phyloP scores from a whole-genome alignment of 53 echinoderm and acorn worm genomes.

The Stichopus horrens region DNA sequence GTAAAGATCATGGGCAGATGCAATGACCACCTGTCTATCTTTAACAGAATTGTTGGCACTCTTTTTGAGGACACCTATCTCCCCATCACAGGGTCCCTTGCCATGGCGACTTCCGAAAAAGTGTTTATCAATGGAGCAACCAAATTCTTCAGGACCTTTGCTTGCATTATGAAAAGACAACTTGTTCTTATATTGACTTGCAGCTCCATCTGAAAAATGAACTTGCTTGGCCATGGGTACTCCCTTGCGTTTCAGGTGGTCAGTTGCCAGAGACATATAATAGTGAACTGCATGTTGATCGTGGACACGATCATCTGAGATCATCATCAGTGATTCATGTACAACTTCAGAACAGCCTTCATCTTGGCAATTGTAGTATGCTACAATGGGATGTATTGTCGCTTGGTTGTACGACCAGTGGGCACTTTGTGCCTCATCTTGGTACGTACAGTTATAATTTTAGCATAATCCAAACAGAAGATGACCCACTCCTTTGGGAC shows the following conservation, averaged over 20 bases:
- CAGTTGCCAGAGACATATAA: not conserved
- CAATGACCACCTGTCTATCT: not conserved
- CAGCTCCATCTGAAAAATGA: conserved; percentile 24
- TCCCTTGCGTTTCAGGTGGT: not conserved
- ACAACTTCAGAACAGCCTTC: too few relatives aligned
- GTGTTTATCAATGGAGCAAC: not conserved
- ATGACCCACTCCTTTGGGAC: conserved; percentile 43
- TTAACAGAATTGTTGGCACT: not conserved
- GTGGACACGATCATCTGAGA: conserved; percentile 32
- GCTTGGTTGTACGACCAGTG: conserved; percentile 56
- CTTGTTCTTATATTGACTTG: conserved; percentile 18
- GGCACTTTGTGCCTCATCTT: conserved; percentile 56
- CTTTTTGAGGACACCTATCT: conserved; percentile 19
- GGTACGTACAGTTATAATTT: conserved; percentile 51
- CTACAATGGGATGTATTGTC: conserved; percentile 50
- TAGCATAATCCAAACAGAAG: conserved; percentile 44
- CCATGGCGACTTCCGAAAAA: conserved; percentile 15
- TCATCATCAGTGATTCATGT: conserved; percentile 44
- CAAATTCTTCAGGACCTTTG: not conserved
- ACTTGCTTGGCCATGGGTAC: not conserved
- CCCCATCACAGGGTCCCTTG: conserved; percentile 28
- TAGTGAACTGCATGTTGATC: conserved; percentile 37
- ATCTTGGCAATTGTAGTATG: conserved; percentile 41
- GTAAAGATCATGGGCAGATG: conserved; percentile 2
- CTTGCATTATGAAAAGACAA: not conserved